A percentile compares a stretch with the other conserved stretches of the same genome.
These are phyloP conservation scores for Drosophila bunnanda DNA, from an alignment of 2,888 invertebrate genomes.

Conservation along the genomic window DNA sequence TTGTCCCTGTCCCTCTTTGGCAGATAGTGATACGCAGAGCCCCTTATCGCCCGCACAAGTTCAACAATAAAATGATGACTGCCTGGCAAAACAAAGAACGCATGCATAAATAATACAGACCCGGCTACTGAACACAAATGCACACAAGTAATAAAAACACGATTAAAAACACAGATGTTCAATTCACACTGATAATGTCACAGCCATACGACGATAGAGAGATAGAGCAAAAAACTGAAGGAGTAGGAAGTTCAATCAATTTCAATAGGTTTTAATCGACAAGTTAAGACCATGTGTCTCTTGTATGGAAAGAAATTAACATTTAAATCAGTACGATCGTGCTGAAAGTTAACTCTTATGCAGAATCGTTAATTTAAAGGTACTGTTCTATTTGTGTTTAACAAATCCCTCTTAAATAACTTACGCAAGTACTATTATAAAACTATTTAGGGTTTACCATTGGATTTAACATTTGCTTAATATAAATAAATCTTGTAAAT, in stretches of 20 bases:
- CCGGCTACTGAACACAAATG: conserved; percentile 7
- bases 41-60: conserved; percentile 44
- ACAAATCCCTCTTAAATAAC: background rate
- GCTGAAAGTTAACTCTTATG: too few species aligned
- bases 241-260: too few species aligned
- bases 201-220: background rate
- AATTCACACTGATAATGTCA: conserved; percentile 51
- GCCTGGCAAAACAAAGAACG: conserved; percentile 66
- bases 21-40: conserved; percentile 31
- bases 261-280: background rate
- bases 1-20: conserved; percentile 5
- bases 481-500: too few species aligned
- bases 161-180: conserved; percentile 13
- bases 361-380: too few species aligned
- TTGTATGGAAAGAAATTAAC: background rate
- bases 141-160: conserved; percentile 14
- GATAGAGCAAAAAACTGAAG: background rate
- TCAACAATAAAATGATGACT: conserved; percentile 43
- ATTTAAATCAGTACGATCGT: too few species aligned
- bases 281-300: background rate
- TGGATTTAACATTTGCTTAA: too few species aligned
- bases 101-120: conserved; percentile 44
- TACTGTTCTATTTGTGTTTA: too few species aligned
- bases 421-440: too few species aligned
- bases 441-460: too few species aligned